Base-by-base conservation (phyloP, 1,140 invertebrate genomes). In the Micrasema longulum region DNA sequence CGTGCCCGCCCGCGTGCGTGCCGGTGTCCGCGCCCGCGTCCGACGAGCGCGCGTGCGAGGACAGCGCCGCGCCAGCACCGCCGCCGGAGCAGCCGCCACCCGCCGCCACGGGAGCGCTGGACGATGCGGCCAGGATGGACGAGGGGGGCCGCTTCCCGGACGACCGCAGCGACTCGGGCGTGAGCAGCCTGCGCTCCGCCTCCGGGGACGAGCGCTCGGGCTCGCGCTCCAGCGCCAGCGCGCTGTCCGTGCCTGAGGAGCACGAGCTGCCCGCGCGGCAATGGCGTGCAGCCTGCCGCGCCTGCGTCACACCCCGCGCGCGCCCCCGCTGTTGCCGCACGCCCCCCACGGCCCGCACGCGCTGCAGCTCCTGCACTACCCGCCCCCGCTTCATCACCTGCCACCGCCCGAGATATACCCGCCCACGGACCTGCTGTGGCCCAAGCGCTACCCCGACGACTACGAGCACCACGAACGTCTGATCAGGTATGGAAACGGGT, bases 141-240 rank as follows among this genome's bases (percentile, higher is more conserved):
- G 76, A 78, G 76, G 45, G 71, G 76, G 77, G 77, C 43, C 78
- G 83, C 71, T 83, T 84, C 72, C 79, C 83, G 20, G 84, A 84
- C 76, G 83, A 85, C 79, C 85, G 89, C 72, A 88, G 87, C 78
- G 89, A 90, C 82, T 90, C 89, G 70, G 89, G 89, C 78, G 87
- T 90, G 83, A 89, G 89, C 80, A 88, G 87, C 16, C 82, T 88
- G 76, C 85, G 88, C 41, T 87, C 84, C 45, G 85, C 81, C 80
- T 90, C 90, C 80, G 90, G 91, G 78, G 91, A 92, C 88, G 91
- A 92, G 80, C 86, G 90, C 60, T 89, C 88, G 69, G 89, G 89
- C 72, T 89, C 88, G 69, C 89, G 89, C 71, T 87, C 89, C 73
- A 84, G 88, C 60, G 89, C 88, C 68, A 89, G 88, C 74, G 89